Evolutionary conservation across 1,140 invertebrate species (phyloP), one percentile per base, ranked within the genome.

Genomic region (Zaprionus ghesquierei): DNA sequence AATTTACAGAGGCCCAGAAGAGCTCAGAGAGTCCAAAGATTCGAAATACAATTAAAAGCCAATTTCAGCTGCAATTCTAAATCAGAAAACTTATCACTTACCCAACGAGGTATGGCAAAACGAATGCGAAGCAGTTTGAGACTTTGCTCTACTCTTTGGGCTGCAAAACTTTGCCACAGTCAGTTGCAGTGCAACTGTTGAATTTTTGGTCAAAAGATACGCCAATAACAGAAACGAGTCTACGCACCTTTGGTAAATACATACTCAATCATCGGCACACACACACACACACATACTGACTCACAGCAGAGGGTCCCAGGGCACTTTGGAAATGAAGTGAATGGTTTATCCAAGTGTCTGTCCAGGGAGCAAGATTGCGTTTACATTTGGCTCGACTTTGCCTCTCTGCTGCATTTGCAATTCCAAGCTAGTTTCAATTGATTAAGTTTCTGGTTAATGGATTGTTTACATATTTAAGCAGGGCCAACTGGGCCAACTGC

Each of bases 391-490:
- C 75, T 18, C 15, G 18, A 18, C 9, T 46, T 22, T 12, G 18
- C 2, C 46, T n/a, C 13, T 38, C 20, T 51, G 77, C 82, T 86
- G 82, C 82, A 87, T 81, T 86, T 87, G 71, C 82, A 66, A 81
- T 86, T 87, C 82, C 72, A 79, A 81, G 79, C 82, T 76, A 74
- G 82, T 86, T 86, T 77, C 82, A 87, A 87, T 87, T 87, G 82
- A 87, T 87, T 87, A 87, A 87, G 82, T 87, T 86, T 77, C 79
- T 87, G 82, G 82, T 87, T 87, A 87, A 87, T 87, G 82, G 82
- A 82, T 87, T 87, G 82, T 81, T 82, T 86, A 76, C 78, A 87
- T 82, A 87, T 75, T 80, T 81, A 76, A 75, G 61, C 72, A 66
- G 62, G 41, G 35, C 35, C 35, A 41, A 15, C 5, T 41, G n/a